Percentiles rank a stretch among this genome's conserved stretches.
These are phyloP conservation scores for Chaetorhynchus papuensis DNA, from an alignment of 2,113 vertebrate genomes.

Conservation along the genomic window DNA sequence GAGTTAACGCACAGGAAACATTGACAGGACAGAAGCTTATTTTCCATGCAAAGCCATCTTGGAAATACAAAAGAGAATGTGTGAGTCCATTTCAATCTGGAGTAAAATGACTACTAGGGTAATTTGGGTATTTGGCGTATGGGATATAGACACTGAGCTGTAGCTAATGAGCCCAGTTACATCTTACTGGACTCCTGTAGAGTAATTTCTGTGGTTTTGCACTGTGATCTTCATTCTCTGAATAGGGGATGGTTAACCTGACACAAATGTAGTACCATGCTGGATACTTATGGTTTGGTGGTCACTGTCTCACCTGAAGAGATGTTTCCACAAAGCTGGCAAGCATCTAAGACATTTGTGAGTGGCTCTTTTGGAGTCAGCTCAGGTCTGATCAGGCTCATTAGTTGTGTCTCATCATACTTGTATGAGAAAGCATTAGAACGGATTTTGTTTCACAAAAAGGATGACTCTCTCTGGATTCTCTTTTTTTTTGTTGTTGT, in stretches of 20 bases:
- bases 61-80: neutral
- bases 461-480: neutral
- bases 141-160: neutral
- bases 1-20: conserved; percentile 3
- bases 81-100: neutral
- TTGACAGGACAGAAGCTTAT: neutral
- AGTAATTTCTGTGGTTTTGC: neutral
- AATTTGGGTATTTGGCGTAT: neutral
- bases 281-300: neutral
- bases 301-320: neutral
- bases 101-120: neutral
- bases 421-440: neutral
- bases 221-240: neutral
- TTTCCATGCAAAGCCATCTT: neutral
- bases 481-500: neutral
- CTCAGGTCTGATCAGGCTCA: neutral
- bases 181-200: neutral
- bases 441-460: neutral
- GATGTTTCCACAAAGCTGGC: neutral
- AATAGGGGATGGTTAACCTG: neutral
- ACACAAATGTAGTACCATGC: neutral
- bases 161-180: neutral
- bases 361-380: neutral
- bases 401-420: neutral
- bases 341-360: neutral